Evolutionary conservation across 2,797 vertebrate species (phyloP).

Genomic region (Myripristis murdjan): DNA sequence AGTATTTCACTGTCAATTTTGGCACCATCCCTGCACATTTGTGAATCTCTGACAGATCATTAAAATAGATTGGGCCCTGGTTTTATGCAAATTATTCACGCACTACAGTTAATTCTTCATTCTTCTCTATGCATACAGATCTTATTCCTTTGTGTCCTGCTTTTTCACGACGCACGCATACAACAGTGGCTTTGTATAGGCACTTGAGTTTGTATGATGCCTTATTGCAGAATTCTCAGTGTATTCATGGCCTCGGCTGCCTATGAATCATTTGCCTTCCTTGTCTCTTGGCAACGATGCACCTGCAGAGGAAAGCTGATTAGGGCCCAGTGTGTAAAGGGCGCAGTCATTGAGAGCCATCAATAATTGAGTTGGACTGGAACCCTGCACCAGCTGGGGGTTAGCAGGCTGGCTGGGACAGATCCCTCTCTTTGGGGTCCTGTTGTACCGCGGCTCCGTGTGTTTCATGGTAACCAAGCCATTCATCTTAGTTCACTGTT

Average conservation of each 20-base stretch:
- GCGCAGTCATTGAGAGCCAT: conserved; percentile 75
- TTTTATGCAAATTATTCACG: conserved; percentile 20
- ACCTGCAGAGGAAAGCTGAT: conserved; percentile 74
- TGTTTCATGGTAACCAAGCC: conserved; percentile 26
- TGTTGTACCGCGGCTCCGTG: conserved; percentile 23
- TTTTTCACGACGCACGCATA: conserved; percentile 46
- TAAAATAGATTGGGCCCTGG: conserved; percentile 39
- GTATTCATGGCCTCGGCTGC: conserved; percentile 52
- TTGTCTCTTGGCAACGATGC: conserved; percentile 81
- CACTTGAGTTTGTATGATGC: conserved; percentile 63
- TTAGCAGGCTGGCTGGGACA: conserved; percentile 36
- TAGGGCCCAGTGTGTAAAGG: conserved; percentile 53
- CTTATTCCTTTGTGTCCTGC: conserved; percentile 52
- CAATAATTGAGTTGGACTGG: conserved; percentile 81
- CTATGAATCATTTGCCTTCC: conserved; percentile 61
- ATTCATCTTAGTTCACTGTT: conserved; percentile 18
- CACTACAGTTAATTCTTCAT: conserved; percentile 47
- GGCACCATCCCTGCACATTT: conserved; percentile 42
- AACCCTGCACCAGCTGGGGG: conserved; percentile 79
- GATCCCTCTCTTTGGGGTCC: conserved; percentile 45
- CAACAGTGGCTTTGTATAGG: neutral
- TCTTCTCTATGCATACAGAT: conserved; percentile 66
- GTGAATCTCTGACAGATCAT: conserved; percentile 55
- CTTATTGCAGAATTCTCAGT: conserved; percentile 58
- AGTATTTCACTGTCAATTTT: conserved; percentile 36